These are phyloP conservation scores for Homarus gammarus DNA, from an alignment of 2,888 invertebrate species.

Conservation along the genomic window DNA sequence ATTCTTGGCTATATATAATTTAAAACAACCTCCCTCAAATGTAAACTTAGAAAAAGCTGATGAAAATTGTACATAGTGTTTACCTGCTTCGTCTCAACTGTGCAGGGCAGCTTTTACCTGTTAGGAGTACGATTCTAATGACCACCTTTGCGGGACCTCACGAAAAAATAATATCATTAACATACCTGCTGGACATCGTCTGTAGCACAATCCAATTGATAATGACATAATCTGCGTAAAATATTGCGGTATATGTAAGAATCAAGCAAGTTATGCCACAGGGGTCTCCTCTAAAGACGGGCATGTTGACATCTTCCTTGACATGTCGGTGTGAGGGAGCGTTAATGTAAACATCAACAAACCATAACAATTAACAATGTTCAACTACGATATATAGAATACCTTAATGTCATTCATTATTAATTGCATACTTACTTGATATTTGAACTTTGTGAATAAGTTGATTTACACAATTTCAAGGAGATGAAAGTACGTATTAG, in stretches of 20 bases:
- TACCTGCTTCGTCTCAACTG: too few species aligned
- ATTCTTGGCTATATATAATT: too few species aligned
- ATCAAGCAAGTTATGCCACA: slow-evolving; percentile 91
- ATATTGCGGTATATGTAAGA: slow-evolving; percentile 88
- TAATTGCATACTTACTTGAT: too few species aligned
- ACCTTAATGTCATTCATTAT: not conserved
- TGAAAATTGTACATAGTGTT: too few species aligned
- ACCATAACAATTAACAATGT: slow-evolving; percentile 8
- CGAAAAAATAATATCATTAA: slow-evolving; percentile 26
- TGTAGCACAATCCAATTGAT: slow-evolving; percentile 90
- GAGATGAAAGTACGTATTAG: too few species aligned
- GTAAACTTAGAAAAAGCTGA: too few species aligned
- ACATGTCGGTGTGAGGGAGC: slow-evolving; percentile 42
- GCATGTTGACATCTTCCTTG: slow-evolving; percentile 77
- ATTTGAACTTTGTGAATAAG: too few species aligned
- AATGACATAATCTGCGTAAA: slow-evolving; percentile 93
- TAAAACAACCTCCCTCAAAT: too few species aligned
- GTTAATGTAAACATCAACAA: slow-evolving; percentile 10
- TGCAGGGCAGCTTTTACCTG: not conserved
- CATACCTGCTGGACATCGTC: slow-evolving; percentile 89
- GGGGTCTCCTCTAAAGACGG: slow-evolving; percentile 88
- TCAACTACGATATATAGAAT: not conserved
- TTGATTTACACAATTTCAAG: too few species aligned
- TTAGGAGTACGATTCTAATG: too few species aligned
- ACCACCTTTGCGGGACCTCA: too few species aligned